A percentile compares a stretch with the other conserved stretches of the same genome.
Evolutionary conservation across 2,888 invertebrate genomes (phyloP).

Genomic region (Mesoligia furuncula): DNA sequence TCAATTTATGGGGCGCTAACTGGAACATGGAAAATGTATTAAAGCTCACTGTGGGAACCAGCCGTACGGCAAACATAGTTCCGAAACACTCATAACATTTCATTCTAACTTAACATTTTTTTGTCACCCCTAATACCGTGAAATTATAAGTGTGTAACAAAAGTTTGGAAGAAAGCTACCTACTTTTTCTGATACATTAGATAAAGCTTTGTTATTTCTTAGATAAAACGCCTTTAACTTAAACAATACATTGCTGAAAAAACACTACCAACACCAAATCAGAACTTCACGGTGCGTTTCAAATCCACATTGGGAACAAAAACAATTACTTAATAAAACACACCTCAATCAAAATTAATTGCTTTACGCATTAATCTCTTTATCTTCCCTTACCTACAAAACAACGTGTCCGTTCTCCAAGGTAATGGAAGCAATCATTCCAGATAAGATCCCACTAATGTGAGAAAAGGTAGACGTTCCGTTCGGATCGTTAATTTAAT

Average conservation of each 20-base stretch:
- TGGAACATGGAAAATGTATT: conserved; percentile 90
- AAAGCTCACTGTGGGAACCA: conserved; percentile 88
- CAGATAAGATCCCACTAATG: conserved; percentile 90
- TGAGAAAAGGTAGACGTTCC: conserved; percentile 89
- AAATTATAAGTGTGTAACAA: conserved; percentile 42
- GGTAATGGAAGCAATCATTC: conserved; percentile 90
- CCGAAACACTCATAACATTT: conserved; percentile 75
- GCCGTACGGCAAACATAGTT: conserved; percentile 80
- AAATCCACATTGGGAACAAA: conserved; percentile 87
- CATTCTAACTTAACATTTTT: conserved; percentile 64
- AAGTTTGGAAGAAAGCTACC: conserved; percentile 37
- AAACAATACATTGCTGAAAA: conserved; percentile 59
- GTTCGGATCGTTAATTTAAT: conserved; percentile 89
- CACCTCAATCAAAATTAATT: conserved; percentile 90
- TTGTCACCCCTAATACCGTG: conserved; percentile 48
- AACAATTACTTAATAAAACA: conserved; percentile 89
- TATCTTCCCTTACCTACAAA: conserved; percentile 87
- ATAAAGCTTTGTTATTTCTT: conserved; percentile 22
- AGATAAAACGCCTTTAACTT: conserved; percentile 9
- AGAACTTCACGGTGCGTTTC: conserved; percentile 78
- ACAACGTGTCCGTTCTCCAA: conserved; percentile 87
- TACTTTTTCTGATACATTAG: conserved; percentile 13
- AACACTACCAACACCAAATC: conserved; percentile 68
- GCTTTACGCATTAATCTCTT: conserved; percentile 90
- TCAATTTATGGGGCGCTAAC: conserved; percentile 91